Evolutionary conservation across 2,888 invertebrate species (phyloP), one percentile per base, ranked within the genome.

Genomic region (Dinocampus coccinellae): DNA sequence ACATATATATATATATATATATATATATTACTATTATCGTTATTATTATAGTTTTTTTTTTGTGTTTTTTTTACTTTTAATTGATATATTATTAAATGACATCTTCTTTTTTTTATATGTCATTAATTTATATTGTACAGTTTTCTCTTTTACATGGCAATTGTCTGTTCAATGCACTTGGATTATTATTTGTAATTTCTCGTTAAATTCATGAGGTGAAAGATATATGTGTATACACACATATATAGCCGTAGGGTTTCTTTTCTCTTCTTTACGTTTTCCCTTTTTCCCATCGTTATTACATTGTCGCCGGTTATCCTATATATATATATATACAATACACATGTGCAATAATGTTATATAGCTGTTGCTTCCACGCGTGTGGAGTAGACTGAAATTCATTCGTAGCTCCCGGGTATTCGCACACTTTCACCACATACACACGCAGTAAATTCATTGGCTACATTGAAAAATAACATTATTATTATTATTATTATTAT

Each of bases 391-490:
- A 33, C n/a, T 42, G 29, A 29, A 52, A 53, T 10, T 7, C 34
- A 66, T 57, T 55, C 24, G 57, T 66, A 3, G 73, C 76, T 77
- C 77, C 69, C 77, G 75, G 73, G 74, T 62, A 79, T 82, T 82
- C 81, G 82, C 82, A 81, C 82, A 83, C 83, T 84, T 84, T 84
- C 84, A 82, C 84, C 81, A 68, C 70, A 73, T 75, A 69, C 76
- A 69, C 72, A 72, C 70, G 77, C 70, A 77, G 78, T 72, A 77
- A 76, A 77, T 76, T 73, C 73, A 62, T 69, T 24, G 36, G 53
- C 53, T 58, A 58, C 58, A n/a, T n/a, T n/a, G n/a, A n/a, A n/a
- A n/a, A n/a, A n/a, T n/a, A n/a, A n/a, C n/a, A n/a, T n/a, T n/a
- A n/a, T n/a, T n/a, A n/a, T n/a, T n/a, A n/a, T n/a, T n/a, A n/a